These are phyloP conservation scores for Etheostoma spectabile DNA, from an alignment of 2,113 vertebrate genomes.

Conservation along the genomic window DNA sequence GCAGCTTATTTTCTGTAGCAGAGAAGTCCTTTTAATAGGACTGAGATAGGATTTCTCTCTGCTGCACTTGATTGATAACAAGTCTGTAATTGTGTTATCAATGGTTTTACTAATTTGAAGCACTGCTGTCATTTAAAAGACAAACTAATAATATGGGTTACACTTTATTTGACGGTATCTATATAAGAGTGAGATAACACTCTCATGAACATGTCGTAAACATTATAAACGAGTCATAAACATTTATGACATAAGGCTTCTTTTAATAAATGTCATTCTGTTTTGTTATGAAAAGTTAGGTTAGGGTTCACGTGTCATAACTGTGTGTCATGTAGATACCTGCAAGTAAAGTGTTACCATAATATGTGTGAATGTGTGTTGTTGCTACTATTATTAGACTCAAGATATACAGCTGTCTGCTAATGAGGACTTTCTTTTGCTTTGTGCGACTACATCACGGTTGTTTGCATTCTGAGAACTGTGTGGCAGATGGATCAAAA, in stretches of 20 bases:
- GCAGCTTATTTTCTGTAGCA: conserved; percentile 38
- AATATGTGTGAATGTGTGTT: conserved; percentile 1
- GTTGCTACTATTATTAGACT: conserved; percentile 6
- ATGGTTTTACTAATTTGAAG: conserved; percentile 40
- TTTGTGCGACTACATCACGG: background rate
- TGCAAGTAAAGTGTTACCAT: too few species aligned
- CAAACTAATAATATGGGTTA: background rate
- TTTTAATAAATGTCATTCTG: too few species aligned
- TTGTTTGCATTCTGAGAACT: background rate
- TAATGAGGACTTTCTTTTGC: background rate
- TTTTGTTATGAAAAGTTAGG: too few species aligned
- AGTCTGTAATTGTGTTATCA: conserved; percentile 31
- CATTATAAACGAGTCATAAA: too few species aligned
- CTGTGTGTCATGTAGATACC: too few species aligned
- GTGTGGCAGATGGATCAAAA: background rate
- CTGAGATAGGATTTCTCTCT: conserved; percentile 43
- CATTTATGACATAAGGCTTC: too few species aligned
- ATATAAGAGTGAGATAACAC: too few species aligned
- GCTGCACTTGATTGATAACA: conserved; percentile 34
- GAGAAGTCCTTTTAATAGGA: conserved; percentile 37
- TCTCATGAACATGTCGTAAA: too few species aligned
- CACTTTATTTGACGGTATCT: too few species aligned
- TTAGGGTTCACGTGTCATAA: too few species aligned
- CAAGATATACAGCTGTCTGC: background rate
- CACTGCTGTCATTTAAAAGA: conserved; percentile 29